These are phyloP conservation scores for Tyrannus savana DNA, from an alignment of 2,113 vertebrate species.

Conservation along the genomic window DNA sequence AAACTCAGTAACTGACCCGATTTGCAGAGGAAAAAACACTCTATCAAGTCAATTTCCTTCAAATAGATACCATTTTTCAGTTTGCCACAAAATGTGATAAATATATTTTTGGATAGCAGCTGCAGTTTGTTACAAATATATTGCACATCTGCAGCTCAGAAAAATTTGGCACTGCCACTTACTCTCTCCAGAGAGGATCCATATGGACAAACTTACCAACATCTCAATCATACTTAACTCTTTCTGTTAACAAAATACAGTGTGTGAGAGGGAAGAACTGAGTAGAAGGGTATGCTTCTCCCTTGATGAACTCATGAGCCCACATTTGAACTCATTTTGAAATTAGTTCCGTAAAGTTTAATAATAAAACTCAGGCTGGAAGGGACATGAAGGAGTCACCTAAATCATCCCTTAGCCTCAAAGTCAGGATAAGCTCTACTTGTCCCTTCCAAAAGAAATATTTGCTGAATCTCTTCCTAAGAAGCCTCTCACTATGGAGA, in stretches of 20 bases:
- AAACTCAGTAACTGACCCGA: not conserved
- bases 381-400: not conserved
- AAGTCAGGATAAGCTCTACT: not conserved
- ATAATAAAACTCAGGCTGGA: not conserved
- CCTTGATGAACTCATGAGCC: not conserved
- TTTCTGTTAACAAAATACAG: not conserved
- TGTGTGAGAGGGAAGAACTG: not conserved
- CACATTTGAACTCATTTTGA: not conserved
- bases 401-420: not conserved
- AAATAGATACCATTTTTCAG: conserved; percentile 16
- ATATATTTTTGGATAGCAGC: conserved; percentile 28
- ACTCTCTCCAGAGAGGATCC: not conserved
- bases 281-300: not conserved
- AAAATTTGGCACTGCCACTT: not conserved
- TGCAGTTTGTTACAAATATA: conserved; percentile 40
- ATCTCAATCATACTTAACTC: not conserved
- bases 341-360: not conserved
- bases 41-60: not conserved
- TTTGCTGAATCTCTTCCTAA: not conserved
- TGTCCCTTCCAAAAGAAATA: not conserved
- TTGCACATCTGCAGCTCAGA: conserved; percentile 49
- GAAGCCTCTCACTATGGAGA: not conserved
- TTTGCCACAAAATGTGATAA: conserved; percentile 18
- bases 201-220: not conserved
- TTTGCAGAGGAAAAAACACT: not conserved